Percentiles rank a stretch among this genome's conserved stretches.
phyloP scores from a whole-genome alignment of 2,113 vertebrate species.

The Gadus macrocephalus region DNA sequence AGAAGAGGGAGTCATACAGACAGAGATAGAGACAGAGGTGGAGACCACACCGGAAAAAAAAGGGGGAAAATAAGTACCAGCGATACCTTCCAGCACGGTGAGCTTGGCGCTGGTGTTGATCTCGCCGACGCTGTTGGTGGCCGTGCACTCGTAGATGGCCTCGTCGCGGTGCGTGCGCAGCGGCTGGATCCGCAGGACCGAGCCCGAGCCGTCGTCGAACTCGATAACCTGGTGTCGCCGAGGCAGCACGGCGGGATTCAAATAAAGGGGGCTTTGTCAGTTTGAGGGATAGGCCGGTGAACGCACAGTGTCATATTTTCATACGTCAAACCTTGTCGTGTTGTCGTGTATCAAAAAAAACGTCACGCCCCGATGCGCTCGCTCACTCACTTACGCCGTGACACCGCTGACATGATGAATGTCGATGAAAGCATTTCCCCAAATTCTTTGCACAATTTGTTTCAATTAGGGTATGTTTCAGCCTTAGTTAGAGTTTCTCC shows the following conservation, averaged over 20 bases:
- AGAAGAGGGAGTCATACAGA: neutral
- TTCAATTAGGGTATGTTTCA: too few relatives aligned
- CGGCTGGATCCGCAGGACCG: conserved; percentile 96
- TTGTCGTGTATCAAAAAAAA: too few relatives aligned
- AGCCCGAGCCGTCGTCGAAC: conserved; percentile 97
- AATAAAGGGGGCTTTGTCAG: too few relatives aligned
- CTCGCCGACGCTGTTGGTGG: conserved; percentile 88
- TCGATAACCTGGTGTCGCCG: conserved; percentile 83
- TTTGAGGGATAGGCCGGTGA: too few relatives aligned
- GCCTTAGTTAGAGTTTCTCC: too few relatives aligned
- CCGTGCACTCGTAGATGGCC: conserved; percentile 97
- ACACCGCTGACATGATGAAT: too few relatives aligned
- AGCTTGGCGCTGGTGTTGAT: conserved; percentile 98
- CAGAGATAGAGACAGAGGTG: neutral
- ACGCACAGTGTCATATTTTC: too few relatives aligned
- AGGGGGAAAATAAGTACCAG: neutral
- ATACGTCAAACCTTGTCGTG: too few relatives aligned
- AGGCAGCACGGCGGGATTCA: neutral
- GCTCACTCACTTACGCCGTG: too few relatives aligned
- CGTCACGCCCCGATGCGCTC: too few relatives aligned
- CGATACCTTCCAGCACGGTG: conserved; percentile 94
- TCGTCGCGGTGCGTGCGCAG: conserved; percentile 92
- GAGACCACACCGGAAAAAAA: neutral
- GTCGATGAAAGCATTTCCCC: too few relatives aligned
- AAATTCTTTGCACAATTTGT: too few relatives aligned